These are phyloP conservation scores for Xylocopa sonorina DNA, from an alignment of 1,140 invertebrate genomes.

Conservation along the genomic window DNA sequence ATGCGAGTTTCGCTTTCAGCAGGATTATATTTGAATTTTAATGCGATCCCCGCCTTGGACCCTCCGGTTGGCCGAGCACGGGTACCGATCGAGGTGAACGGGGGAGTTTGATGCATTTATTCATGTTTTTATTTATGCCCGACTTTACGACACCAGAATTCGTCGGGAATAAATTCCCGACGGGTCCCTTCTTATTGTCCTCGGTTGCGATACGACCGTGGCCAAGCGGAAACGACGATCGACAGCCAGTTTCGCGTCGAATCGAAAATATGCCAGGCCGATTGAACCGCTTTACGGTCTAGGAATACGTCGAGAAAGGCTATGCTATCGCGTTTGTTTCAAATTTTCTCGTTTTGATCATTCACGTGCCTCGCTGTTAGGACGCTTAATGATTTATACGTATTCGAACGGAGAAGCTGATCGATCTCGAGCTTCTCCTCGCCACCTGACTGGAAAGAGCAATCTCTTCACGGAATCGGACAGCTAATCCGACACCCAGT, in stretches of 20 bases:
- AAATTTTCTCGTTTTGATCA: not conserved
- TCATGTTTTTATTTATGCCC: slow-evolving; percentile 75
- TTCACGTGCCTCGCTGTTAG: too few species aligned
- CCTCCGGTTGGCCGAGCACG: slow-evolving; percentile 24
- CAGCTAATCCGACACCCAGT: slow-evolving; percentile 31
- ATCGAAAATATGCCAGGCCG: not conserved
- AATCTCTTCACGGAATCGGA: slow-evolving; percentile 18
- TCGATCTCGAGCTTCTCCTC: slow-evolving; percentile 22
- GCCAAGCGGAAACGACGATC: not conserved
- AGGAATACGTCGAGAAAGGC: not conserved
- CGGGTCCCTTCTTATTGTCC: slow-evolving; percentile 31
- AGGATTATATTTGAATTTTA: slow-evolving; percentile 77
- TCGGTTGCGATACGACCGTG: not conserved
- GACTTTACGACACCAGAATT: slow-evolving; percentile 58
- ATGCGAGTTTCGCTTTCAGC: slow-evolving; percentile 59
- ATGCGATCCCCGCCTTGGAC: slow-evolving; percentile 47
- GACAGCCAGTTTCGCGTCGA: not conserved
- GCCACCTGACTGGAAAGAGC: not conserved
- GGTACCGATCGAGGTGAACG: slow-evolving; percentile 57
- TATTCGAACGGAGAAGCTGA: too few species aligned
- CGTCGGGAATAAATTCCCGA: slow-evolving; percentile 53
- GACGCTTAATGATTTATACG: too few species aligned
- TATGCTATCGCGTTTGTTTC: not conserved
- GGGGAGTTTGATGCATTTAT: slow-evolving; percentile 75
- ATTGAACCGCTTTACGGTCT: slow-evolving; percentile 35